A percentile compares a stretch with the other conserved stretches of the same genome.
phyloP scores from a whole-genome alignment of 2,113 vertebrate species.

The Craseonycteris thonglongyai region DNA sequence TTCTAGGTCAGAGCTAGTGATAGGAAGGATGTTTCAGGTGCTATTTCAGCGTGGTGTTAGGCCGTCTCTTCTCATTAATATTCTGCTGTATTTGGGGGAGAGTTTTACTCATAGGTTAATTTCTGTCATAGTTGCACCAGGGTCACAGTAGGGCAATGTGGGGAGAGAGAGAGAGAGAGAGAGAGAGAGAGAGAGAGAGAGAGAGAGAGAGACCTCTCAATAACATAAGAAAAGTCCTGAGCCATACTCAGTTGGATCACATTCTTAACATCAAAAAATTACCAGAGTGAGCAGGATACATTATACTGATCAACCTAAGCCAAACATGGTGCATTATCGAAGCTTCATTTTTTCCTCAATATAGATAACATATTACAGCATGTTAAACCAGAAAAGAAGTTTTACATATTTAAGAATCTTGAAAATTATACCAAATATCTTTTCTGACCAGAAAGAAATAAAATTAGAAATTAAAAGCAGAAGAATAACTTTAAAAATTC shows the following conservation, averaged over 20 bases:
- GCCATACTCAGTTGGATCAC: neutral
- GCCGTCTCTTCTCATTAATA: neutral
- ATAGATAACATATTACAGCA: neutral
- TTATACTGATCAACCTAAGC: neutral
- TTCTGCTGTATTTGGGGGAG: neutral
- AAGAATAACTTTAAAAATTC: neutral
- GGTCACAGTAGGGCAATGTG: neutral
- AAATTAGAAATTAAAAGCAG: neutral
- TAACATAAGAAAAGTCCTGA: neutral
- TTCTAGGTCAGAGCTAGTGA: neutral
- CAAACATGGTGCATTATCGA: fast-evolving
- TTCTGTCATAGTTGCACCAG: neutral
- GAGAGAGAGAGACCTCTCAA: neutral
- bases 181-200: neutral
- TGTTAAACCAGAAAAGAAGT: neutral
- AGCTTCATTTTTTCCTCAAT: neutral
- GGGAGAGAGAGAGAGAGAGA: neutral
- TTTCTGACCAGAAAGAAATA: neutral
- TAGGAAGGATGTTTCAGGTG: too few relatives aligned
- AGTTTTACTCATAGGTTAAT: neutral
- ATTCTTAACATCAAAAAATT: neutral
- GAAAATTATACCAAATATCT: neutral
- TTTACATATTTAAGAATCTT: neutral
- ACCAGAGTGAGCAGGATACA: neutral
- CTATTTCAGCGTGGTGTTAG: neutral